phyloP scores from a whole-genome alignment of 2,797 vertebrate species.

The Monodelphis domestica region DNA sequence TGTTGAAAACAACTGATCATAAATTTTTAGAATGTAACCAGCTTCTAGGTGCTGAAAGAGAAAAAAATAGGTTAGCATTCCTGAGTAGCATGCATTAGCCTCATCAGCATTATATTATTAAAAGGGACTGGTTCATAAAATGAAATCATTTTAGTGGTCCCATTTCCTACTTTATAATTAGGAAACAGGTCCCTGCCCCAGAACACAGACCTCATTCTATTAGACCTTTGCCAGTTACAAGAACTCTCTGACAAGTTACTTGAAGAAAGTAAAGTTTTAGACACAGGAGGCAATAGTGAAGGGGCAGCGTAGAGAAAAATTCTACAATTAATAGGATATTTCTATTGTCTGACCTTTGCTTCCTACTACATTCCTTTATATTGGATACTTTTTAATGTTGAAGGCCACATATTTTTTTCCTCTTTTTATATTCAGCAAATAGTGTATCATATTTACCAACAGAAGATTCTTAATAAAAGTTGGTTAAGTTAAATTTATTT shows the following conservation, averaged over 20 bases:
- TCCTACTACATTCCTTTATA: not conserved
- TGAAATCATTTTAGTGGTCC: not conserved
- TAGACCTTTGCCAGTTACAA: not conserved
- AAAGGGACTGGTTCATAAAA: not conserved
- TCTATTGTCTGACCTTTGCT: not conserved
- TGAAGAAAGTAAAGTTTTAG: not conserved
- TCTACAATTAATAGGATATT: not conserved
- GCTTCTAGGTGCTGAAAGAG: not conserved
- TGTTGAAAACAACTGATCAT: constrained; percentile 5
- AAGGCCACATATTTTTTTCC: not conserved
- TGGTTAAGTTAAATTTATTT: not conserved
- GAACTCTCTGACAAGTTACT: not conserved
- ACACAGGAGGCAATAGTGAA: not conserved
- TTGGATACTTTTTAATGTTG: not conserved
- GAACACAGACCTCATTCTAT: not conserved
- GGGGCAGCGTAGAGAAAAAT: not conserved
- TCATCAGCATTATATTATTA: not conserved
- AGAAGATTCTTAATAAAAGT: not conserved
- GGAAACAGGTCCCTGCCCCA: not conserved
- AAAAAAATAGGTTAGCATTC: constrained; percentile 33
- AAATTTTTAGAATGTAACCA: constrained; percentile 37
- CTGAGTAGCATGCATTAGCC: not conserved
- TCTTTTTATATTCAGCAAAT: not conserved
- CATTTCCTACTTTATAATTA: not conserved
- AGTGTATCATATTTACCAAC: not conserved